phyloP scores from a whole-genome alignment of 2,797 vertebrate genomes.

The Otolemur crassicaudatus region DNA sequence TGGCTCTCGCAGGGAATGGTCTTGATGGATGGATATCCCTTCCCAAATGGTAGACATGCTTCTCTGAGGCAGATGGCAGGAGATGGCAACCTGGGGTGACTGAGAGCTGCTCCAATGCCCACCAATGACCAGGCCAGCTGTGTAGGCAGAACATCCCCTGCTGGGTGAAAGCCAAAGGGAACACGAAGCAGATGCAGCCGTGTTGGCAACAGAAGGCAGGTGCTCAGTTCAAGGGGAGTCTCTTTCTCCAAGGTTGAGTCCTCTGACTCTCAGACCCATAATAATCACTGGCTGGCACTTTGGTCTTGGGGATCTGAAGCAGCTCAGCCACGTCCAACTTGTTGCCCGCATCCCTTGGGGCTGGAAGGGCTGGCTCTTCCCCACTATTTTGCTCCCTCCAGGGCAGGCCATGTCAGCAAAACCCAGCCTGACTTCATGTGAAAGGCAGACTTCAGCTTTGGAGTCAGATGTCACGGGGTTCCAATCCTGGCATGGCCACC shows the following conservation, averaged over 20 bases:
- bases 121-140: not conserved
- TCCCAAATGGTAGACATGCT: rapidly evolving
- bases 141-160: not conserved
- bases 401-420: not conserved
- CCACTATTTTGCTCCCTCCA: no score
- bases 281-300: not conserved
- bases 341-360: not conserved
- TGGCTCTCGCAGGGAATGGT: not conserved
- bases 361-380: not conserved
- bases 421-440: not conserved
- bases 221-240: not conserved
- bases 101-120: not conserved
- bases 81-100: not conserved
- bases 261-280: not conserved
- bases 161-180: not conserved
- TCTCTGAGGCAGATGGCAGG: not conserved
- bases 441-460: not conserved
- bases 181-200: not conserved
- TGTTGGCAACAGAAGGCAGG: constrained; percentile 31
- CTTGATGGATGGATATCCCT: not conserved
- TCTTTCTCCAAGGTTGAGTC: not conserved
- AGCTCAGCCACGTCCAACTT: not conserved
- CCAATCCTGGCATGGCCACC: not conserved
- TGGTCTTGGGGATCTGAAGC: not conserved
- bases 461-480: not conserved